A percentile compares a stretch with the other conserved stretches of the same genome.
phyloP scores from a whole-genome alignment of 2,113 vertebrate genomes.

The Corythornis vintsioides region DNA sequence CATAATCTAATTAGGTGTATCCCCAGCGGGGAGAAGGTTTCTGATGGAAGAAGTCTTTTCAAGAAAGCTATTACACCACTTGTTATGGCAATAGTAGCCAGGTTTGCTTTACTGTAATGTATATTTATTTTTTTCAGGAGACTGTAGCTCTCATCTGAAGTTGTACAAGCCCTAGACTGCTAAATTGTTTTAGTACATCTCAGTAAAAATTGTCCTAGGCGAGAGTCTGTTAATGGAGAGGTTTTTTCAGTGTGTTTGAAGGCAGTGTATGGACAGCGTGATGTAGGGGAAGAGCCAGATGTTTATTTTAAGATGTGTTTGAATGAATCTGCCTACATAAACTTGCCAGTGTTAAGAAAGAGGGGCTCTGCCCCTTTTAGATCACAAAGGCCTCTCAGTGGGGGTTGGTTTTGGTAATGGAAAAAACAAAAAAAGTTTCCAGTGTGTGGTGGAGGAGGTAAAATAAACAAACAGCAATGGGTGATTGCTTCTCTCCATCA shows the following conservation, averaged over 20 bases:
- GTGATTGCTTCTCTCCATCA: slow-evolving; percentile 84
- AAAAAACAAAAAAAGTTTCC: slow-evolving; percentile 85
- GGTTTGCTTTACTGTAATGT: slow-evolving; percentile 19
- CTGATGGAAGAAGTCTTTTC: slow-evolving; percentile 7
- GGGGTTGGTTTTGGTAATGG: slow-evolving; percentile 72
- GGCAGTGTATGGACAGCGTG: neutral
- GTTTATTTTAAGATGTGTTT: slow-evolving; percentile 68
- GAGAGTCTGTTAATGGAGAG: slow-evolving; percentile 12
- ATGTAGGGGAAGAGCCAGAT: slow-evolving; percentile 28
- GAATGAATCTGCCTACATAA: slow-evolving; percentile 64
- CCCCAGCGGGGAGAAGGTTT: neutral
- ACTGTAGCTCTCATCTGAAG: neutral
- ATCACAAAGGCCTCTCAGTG: slow-evolving; percentile 72
- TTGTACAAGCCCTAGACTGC: neutral
- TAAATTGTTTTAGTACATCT: slow-evolving; percentile 33
- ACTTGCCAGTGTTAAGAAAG: slow-evolving; percentile 36
- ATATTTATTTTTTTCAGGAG: slow-evolving; percentile 28
- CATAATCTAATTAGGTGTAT: neutral
- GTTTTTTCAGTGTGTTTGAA: slow-evolving; percentile 37
- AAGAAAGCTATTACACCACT: neutral
- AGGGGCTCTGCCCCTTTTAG: slow-evolving; percentile 33
- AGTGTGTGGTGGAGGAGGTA: slow-evolving; percentile 90
- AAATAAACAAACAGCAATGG: slow-evolving; percentile 88
- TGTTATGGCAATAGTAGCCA: neutral
- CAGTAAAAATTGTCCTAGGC: slow-evolving; percentile 8